Conservation (phyloP, 2,113 vertebrate genomes). For the Pimephales promelas region DNA sequence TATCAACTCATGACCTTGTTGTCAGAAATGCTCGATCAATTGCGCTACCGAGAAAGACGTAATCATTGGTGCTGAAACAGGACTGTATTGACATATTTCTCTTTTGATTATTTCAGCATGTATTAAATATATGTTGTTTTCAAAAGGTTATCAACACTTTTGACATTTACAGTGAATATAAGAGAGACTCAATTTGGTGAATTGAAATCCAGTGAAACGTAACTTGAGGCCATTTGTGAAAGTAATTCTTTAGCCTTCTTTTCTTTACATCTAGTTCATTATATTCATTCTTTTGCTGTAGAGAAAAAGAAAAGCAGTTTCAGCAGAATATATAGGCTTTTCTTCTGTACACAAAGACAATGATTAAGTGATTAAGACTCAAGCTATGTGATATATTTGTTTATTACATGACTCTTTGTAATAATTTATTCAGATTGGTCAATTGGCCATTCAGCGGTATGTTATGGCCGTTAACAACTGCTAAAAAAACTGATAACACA, state of each 20-base stretch:
- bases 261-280: not conserved
- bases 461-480: too few species aligned
- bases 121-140: slow-evolving; percentile 2
- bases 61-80: not conserved
- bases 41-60: not conserved
- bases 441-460: too few species aligned
- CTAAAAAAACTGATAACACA: too few species aligned
- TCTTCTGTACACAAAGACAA: too few species aligned
- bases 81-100: not conserved
- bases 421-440: too few species aligned
- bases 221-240: not conserved
- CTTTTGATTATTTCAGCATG: not conserved
- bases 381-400: too few species aligned
- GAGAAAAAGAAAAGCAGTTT: not conserved
- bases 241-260: not conserved
- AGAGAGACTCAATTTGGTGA: not conserved
- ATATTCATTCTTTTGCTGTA: not conserved
- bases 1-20: not conserved
- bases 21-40: not conserved
- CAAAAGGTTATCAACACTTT: not conserved
- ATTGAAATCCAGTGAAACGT: not conserved
- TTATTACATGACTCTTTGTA: too few species aligned
- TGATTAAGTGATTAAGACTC: too few species aligned
- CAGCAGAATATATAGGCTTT: too few species aligned
- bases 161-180: not conserved